Percentiles rank a stretch among this genome's conserved stretches.
Conservation (phyloP, 2,797 vertebrate species). For the Aulostomus chinensis region DNA sequence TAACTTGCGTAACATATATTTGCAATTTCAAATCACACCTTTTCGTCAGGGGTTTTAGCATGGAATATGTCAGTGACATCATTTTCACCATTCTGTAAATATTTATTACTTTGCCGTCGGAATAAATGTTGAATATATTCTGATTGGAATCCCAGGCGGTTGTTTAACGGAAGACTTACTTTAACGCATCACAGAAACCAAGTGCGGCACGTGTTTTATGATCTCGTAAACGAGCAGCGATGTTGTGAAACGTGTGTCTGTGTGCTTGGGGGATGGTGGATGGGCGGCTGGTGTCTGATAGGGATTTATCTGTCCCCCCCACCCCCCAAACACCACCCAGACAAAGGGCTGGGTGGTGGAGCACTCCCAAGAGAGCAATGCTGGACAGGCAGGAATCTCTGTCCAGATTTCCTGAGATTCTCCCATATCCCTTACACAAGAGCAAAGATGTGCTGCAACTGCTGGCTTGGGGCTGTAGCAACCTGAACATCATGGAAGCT, state of each 20-base stretch:
- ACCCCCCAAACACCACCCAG: constrained; percentile 20
- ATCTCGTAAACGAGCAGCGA: constrained; percentile 81
- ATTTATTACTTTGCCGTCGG: constrained; percentile 51
- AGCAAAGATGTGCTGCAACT: constrained; percentile 33
- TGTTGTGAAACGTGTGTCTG: constrained; percentile 82
- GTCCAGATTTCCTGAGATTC: constrained; percentile 82
- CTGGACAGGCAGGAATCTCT: constrained; percentile 78
- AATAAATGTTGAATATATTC: constrained; percentile 61
- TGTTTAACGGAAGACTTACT: constrained; percentile 81
- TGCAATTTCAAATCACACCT: constrained; percentile 50
- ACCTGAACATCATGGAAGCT: constrained; percentile 14
- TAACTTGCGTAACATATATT: constrained; percentile 28
- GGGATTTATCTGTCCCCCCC: constrained; percentile 75
- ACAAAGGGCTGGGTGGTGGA: constrained; percentile 82
- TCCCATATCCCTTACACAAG: constrained; percentile 71
- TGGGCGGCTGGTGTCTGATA: constrained; percentile 74
- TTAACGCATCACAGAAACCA: constrained; percentile 80
- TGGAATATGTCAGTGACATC: constrained; percentile 13
- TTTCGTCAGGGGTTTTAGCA: background rate
- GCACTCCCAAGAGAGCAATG: constrained; percentile 83
- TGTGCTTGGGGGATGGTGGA: constrained; percentile 49
- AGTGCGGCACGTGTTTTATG: constrained; percentile 82
- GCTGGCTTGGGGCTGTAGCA: constrained; percentile 26
- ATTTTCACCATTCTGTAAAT: constrained; percentile 33
- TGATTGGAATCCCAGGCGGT: constrained; percentile 68